Base-by-base conservation (phyloP, 1,140 invertebrate genomes). In the Aricia agestis region DNA sequence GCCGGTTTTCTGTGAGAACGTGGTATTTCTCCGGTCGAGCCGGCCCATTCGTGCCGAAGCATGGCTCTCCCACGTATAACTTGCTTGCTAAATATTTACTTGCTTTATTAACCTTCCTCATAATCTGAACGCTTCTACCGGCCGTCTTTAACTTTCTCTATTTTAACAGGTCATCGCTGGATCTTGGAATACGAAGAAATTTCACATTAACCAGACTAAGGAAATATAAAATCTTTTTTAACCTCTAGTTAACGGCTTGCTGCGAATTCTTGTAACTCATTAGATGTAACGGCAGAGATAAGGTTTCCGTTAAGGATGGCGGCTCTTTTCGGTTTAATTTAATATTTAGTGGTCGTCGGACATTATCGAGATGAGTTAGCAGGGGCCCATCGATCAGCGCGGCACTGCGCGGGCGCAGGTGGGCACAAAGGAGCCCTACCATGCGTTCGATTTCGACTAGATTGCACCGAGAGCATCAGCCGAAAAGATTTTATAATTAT, bases 361-460 rank as follows among this genome's bases (percentile, higher is more conserved):
- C 72, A 84, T 84, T 82, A 86, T 81, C 72, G 76, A 74, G 70
- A 75, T 78, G 80, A 79, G 80, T 80, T 74, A 72, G 66, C 74
- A 25, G 72, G 66, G 70, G 58, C 69, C 78, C 76, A 82, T 82
- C 82, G 79, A 79, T 83, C 80, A 82, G 82, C 74, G 15, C 68
- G 36, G 68, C 52, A 61, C 67, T 52, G 72, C 74, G 78, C 81
- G 58, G 42, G 78, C 82, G 85, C 83, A 83, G 81, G 81, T 83
- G 82, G 72, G 66, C 59, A 42, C 68, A 63, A 66, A 19, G 25
- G 25, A 36, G 73, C 69, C 72, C 71, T 67, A 72, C 67, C 58
- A 75, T 57, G 58, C 45, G 1, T 67, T 25, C 52, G 69, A 67
- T 42, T 67, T 65, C 59, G 41, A 52, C 45, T 15, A 52, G 45